Base-by-base conservation (phyloP, 2,113 vertebrate species). In the Melospiza georgiana region DNA sequence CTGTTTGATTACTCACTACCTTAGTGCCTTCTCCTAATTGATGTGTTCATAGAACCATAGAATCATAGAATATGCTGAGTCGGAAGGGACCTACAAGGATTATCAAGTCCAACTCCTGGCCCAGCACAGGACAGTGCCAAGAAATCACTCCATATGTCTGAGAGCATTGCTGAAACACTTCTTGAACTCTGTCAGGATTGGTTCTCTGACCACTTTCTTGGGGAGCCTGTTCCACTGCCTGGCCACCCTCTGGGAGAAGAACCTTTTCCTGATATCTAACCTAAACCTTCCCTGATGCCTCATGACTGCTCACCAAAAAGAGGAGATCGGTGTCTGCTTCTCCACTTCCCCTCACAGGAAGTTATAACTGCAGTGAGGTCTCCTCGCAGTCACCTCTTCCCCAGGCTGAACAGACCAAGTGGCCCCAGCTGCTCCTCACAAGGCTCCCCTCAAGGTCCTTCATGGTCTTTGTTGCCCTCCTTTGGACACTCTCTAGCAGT, bases 391-490 rank as follows among this genome's bases (percentile, higher is more conserved):
- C 22, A 52, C 31, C 17, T 43, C 9, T 68, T 43, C 23, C 41
- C n/a, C 39, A 82, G 62, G 6, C n/a, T 54, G 30, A 67, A 54
- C 46, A 54, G 30, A 28, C 12, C 61, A 67, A 75, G 33, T 24
- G 11, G 2, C 33, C 1, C 61, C n/a, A 82, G 28, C 20, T 9
- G 3, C 15, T n/a, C 7, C 20, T 55, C 1, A 15, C 1, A 31
- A 0, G 0, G 4, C 3, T 76, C 21, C 7, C n/a, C 69, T 75
- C 20, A 24, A 61, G n/a, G 9, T 7, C 2, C 20, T 35, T 54
- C n/a, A 30, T 20, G 4, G n/a, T 19, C 11, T 75, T 67, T 6
- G 4, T 2, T 18, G 59, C 5, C 8, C 4, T 73, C 15, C 33
- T 39, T 59, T 24, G 19, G 19, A 12, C 7, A 11, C 27, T 33